Conservation (phyloP, 2,797 vertebrate genomes). For the Hybognathus amarus region DNA sequence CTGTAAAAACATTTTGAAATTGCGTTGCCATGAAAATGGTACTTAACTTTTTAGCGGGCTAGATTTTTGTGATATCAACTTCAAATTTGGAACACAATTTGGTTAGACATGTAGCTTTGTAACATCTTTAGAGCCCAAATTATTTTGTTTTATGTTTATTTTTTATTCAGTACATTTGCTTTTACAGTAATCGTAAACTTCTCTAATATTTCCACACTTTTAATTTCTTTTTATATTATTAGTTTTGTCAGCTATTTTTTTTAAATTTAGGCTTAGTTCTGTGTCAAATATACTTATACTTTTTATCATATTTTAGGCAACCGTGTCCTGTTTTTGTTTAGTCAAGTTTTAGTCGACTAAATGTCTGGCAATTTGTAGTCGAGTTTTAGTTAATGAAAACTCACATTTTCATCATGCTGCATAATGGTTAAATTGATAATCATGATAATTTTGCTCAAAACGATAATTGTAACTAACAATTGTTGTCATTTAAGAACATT, state of each 20-base stretch:
- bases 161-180: not conserved
- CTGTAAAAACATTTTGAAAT: not conserved
- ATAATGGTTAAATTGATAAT: not conserved
- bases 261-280: too few relatives aligned
- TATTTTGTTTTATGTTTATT: not conserved
- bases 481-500: not conserved
- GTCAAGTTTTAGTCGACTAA: too few relatives aligned
- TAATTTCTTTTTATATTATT: too few relatives aligned
- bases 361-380: too few relatives aligned
- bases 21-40: not conserved
- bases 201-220: too few relatives aligned
- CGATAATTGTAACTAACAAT: not conserved
- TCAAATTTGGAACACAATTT: not conserved
- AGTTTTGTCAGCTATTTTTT: too few relatives aligned
- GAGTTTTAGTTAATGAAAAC: not conserved
- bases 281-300: too few relatives aligned
- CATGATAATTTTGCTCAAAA: not conserved
- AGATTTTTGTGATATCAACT: not conserved
- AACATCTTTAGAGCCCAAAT: not conserved
- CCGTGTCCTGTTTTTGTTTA: too few relatives aligned
- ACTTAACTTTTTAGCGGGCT: not conserved
- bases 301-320: too few relatives aligned
- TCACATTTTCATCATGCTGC: not conserved
- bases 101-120: not conserved
- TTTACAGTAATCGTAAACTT: not conserved